phyloP scores from a whole-genome alignment of 2,888 invertebrate species.

The Drosophila gaucha region DNA sequence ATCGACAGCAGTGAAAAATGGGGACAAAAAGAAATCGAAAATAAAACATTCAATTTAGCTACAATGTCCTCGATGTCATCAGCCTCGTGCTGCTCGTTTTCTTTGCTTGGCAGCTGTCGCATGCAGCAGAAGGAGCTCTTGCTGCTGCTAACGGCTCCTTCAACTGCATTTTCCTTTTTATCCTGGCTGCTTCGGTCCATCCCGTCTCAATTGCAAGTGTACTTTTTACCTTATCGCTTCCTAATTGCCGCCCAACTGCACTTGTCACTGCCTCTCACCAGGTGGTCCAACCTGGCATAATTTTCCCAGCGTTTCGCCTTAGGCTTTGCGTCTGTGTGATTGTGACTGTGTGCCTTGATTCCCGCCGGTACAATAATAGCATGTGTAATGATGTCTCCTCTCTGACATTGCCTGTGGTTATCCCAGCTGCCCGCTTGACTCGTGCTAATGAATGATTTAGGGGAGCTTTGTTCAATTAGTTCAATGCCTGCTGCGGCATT shows the following conservation, averaged over 20 bases:
- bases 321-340: conserved; percentile 9
- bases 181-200: conserved; percentile 28
- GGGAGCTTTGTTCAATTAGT: conserved; percentile 71
- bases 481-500: conserved; percentile 39
- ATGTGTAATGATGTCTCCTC: conserved; percentile 33
- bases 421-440: conserved; percentile 38
- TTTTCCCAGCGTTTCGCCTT: conserved; percentile 44
- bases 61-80: conserved; percentile 45
- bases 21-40: conserved; percentile 31
- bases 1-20: conserved; percentile 38
- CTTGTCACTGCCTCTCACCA: conserved; percentile 13
- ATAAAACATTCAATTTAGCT: conserved; percentile 70
- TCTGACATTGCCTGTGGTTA: conserved; percentile 57
- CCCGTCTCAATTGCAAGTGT: conserved; percentile 38
- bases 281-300: conserved; percentile 50
- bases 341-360: conserved; percentile 46
- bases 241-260: conserved; percentile 65
- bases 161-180: conserved; percentile 57
- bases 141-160: conserved; percentile 36
- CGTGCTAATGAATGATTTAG: conserved; percentile 58
- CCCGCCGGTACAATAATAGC: conserved; percentile 79
- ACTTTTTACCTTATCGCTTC: conserved; percentile 71
- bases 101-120: conserved; percentile 65
- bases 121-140: conserved; percentile 45
- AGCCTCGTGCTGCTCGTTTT: conserved; percentile 20